Evolutionary conservation across 2,888 invertebrate species (phyloP).

Genomic region (Cryptophagus acutangulus): DNA sequence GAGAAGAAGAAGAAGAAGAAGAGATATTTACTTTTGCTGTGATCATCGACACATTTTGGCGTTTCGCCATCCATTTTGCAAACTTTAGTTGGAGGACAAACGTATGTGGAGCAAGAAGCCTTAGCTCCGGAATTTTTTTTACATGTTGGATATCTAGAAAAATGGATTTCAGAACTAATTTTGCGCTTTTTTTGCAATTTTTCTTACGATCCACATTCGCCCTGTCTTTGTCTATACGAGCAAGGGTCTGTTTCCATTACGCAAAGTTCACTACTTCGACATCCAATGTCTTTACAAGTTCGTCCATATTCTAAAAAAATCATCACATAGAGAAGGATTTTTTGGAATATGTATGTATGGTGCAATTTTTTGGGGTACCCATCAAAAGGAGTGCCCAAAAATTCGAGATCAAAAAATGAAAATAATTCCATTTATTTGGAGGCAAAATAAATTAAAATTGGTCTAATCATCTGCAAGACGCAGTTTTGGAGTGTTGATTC

Average conservation of each 20-base stretch:
- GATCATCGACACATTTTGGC: slow-evolving; percentile 44
- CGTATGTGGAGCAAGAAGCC: slow-evolving; percentile 40
- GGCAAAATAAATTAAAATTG: no score
- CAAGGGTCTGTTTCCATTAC: slow-evolving; percentile 70
- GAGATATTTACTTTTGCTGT: slow-evolving; percentile 23
- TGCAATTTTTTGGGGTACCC: no score
- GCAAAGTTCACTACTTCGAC: slow-evolving; percentile 66
- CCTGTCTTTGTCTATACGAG: slow-evolving; percentile 53
- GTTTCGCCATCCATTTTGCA: slow-evolving; percentile 43
- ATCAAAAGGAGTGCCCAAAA: no score
- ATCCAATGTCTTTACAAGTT: slow-evolving; percentile 73
- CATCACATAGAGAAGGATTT: no score
- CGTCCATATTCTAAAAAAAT: slow-evolving; percentile 68
- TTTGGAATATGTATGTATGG: no score
- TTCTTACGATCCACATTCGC: slow-evolving; percentile 47
- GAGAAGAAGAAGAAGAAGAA: neutral
- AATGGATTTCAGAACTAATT: slow-evolving; percentile 12
- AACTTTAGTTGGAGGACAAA: slow-evolving; percentile 45
- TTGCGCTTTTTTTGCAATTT: no score
- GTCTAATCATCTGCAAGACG: no score
- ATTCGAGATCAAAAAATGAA: no score
- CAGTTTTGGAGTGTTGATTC: no score
- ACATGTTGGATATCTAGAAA: slow-evolving; percentile 45
- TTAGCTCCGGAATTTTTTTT: slow-evolving; percentile 31
- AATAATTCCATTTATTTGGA: no score